Evolutionary conservation across 2,888 invertebrate species (phyloP).

Genomic region (Dinocampus coccinellae): DNA sequence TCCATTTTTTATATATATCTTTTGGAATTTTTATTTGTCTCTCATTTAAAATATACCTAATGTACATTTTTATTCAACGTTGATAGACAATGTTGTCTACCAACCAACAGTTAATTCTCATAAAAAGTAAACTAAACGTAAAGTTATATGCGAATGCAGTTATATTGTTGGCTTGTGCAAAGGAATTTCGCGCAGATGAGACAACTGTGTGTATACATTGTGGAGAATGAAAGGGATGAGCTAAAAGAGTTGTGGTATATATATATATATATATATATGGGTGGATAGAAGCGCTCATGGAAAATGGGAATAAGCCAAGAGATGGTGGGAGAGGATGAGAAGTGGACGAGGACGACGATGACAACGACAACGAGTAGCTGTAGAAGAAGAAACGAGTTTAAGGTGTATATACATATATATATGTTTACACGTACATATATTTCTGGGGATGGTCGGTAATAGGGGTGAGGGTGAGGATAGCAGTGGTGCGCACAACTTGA

Average conservation of each 20-base stretch:
- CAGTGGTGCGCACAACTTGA: conserved; percentile 61
- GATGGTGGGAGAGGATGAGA: conserved; percentile 14
- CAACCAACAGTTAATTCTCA: conserved; percentile 53
- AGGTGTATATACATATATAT: neutral
- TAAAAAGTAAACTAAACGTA: conserved; percentile 53
- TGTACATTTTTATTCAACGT: conserved; percentile 17
- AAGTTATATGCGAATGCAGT: conserved; percentile 57
- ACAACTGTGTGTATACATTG: conserved; percentile 20
- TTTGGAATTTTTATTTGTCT: neutral
- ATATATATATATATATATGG: conserved; percentile 5
- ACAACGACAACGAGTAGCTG: conserved; percentile 15
- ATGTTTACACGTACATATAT: conserved; percentile 1
- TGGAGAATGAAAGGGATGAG: conserved; percentile 18
- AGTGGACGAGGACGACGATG: conserved; percentile 13
- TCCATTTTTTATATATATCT: neutral
- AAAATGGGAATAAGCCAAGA: conserved; percentile 8
- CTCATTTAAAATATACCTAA: neutral
- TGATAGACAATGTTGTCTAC: conserved; percentile 20
- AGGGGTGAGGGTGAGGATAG: conserved; percentile 14
- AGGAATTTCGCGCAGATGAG: conserved; percentile 37
- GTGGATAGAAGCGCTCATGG: conserved; percentile 7
- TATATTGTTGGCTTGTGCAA: conserved; percentile 37
- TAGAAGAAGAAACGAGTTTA: conserved; percentile 18
- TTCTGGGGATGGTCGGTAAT: conserved; percentile 29
- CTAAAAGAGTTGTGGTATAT: conserved; percentile 25